Percentiles rank a stretch among this genome's conserved stretches.
Evolutionary conservation across 2,113 vertebrate species (phyloP).

Genomic region (Pluvianellus socialis): DNA sequence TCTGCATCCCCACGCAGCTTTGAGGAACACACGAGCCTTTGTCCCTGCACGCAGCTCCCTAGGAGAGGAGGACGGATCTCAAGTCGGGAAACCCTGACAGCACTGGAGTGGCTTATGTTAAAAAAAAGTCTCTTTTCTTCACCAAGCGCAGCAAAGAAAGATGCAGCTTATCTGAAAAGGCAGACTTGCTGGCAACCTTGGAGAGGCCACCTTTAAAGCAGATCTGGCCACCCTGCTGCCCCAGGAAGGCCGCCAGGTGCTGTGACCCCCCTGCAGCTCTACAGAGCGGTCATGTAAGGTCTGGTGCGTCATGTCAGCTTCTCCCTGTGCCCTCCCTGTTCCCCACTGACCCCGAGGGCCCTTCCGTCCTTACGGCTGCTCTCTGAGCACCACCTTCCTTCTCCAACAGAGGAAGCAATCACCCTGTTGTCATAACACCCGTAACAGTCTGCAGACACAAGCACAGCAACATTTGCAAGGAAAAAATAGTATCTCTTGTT

Average conservation of each 20-base stretch:
- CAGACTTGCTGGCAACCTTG: neutral
- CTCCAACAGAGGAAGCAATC: neutral
- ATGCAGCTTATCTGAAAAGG: neutral
- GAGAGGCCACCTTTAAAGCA: neutral
- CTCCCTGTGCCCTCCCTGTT: neutral
- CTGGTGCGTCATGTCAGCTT: neutral
- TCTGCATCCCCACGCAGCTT: neutral
- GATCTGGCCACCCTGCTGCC: neutral
- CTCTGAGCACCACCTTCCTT: neutral
- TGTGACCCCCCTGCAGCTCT: neutral
- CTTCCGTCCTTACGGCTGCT: neutral
- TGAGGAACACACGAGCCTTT: neutral
- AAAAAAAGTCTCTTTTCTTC: neutral
- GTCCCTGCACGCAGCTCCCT: neutral
- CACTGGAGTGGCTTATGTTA: neutral
- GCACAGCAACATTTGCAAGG: neutral
- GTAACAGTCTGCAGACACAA: neutral
- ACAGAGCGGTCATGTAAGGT: neutral
- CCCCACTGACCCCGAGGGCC: fast-evolving
- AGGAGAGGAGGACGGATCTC: fast-evolving
- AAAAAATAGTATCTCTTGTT: neutral
- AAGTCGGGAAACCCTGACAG: neutral
- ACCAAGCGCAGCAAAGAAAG: neutral
- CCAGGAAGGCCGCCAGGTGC: neutral
- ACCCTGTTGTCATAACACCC: fast-evolving